phyloP scores from a whole-genome alignment of 2,113 vertebrate species.

The Setophaga kirtlandii region DNA sequence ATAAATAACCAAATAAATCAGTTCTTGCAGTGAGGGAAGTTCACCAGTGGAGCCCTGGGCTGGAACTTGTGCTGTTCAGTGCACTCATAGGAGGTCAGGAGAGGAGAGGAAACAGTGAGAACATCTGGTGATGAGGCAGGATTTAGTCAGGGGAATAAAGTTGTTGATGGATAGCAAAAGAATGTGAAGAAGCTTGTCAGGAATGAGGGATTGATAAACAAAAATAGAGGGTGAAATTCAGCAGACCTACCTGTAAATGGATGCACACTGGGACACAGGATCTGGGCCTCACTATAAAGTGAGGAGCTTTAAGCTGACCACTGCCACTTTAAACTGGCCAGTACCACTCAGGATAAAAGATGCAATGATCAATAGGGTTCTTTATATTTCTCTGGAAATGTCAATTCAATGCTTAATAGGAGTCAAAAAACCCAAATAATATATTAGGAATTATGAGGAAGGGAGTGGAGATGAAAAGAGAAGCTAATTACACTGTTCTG shows the following conservation, averaged over 20 bases:
- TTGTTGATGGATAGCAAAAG: neutral
- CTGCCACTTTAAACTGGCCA: neutral
- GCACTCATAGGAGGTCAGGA: neutral
- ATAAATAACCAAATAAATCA: neutral
- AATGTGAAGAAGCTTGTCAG: neutral
- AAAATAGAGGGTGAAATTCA: neutral
- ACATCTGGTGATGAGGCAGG: neutral
- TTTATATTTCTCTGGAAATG: neutral
- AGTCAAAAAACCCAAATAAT: neutral
- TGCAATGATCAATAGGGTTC: neutral
- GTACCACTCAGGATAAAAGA: neutral
- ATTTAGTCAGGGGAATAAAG: neutral
- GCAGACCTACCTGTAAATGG: neutral
- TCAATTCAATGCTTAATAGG: neutral
- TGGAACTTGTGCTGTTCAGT: neutral
- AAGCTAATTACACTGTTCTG: neutral
- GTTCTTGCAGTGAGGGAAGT: neutral
- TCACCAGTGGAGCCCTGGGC: neutral
- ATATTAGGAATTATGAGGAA: neutral
- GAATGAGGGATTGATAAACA: neutral
- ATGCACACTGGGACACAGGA: neutral
- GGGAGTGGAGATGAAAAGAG: neutral
- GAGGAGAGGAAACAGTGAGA: neutral
- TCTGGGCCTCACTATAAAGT: neutral
- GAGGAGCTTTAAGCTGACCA: neutral